Evolutionary conservation across 2,113 vertebrate genomes (phyloP), one percentile per base, ranked within the genome.

Genomic region (Rhynchopsitta pachyrhyncha): DNA sequence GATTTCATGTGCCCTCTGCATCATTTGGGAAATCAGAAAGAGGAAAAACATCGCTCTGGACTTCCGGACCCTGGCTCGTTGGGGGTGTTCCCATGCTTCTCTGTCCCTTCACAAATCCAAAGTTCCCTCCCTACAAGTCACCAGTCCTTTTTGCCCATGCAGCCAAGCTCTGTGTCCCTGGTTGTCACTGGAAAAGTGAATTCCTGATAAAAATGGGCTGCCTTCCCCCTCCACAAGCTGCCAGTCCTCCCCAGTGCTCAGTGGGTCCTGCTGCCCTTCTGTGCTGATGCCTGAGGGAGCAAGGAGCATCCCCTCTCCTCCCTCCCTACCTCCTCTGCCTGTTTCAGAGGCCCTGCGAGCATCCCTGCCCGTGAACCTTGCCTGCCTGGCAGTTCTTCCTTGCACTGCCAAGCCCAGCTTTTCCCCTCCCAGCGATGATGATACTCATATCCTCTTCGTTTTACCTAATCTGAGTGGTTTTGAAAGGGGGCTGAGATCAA

Each of bases 121-220:
- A 74, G 29, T 27, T 64, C n/a, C n/a, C 63, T 19, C 49, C 44
- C 33, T 63, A 22, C 37, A 28, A 79, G 17, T 42, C 33, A 25
- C 20, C 28, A 86, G 8, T 37, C 1, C 2, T 5, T 57, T 92
- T 24, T 86, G 60, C 64, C 17, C 19, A 13, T 0, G 0, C 47
- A 50, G 44, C 37, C 18, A 31, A 52, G 69, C 13, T 66, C 41
- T 52, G 20, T n/a, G 22, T 50, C 35, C 12, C 37, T 17, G 53
- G 11, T 6, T 68, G 52, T 46, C 74, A 52, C 22, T 35, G 44
- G 39, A 79, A 64, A 92, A 70, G 31, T 28, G 4, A 84, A 55
- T 87, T 94, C 55, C 47, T 39, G 35, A 24, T 46, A 28, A 78
- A 81, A 88, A 75, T 7, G 17, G 35, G 29, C 25, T 64, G 11